Conservation (phyloP, 2,797 vertebrate species). For the Falco novaeseelandiae region DNA sequence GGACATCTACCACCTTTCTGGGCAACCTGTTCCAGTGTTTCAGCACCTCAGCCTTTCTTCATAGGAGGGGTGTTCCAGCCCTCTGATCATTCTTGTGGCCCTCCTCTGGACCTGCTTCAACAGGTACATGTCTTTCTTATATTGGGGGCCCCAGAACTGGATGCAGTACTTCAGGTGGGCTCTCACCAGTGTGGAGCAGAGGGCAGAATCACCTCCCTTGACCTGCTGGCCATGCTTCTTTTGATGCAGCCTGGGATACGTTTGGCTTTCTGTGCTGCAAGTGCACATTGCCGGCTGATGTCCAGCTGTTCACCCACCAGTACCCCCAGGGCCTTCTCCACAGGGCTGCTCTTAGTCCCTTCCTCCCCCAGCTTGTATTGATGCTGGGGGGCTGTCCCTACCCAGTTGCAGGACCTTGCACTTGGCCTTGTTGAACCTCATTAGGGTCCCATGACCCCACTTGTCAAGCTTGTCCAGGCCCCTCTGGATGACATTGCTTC, state of each 20-base stretch:
- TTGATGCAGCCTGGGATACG: background rate
- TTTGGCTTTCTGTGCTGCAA: background rate
- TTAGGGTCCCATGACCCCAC: background rate
- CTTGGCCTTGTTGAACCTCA: background rate
- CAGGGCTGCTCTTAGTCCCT: background rate
- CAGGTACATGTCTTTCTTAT: background rate
- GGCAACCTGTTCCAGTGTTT: background rate
- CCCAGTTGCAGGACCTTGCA: accelerated
- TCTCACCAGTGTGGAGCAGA: background rate
- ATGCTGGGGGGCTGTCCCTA: accelerated
- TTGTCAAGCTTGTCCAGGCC: accelerated
- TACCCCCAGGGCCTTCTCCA: background rate
- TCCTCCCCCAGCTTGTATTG: background rate
- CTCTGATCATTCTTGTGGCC: background rate
- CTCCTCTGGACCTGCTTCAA: background rate
- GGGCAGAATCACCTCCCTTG: accelerated
- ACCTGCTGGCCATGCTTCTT: accelerated
- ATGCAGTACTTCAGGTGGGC: accelerated
- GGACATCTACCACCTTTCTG: background rate
- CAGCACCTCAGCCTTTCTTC: background rate
- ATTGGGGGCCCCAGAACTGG: too few relatives aligned
- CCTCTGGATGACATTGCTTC: background rate
- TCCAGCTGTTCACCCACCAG: background rate
- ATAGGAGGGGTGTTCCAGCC: background rate
- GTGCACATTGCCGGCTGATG: accelerated